phyloP scores from a whole-genome alignment of 1,140 invertebrate genomes.

The Hypothenemus hampei region DNA sequence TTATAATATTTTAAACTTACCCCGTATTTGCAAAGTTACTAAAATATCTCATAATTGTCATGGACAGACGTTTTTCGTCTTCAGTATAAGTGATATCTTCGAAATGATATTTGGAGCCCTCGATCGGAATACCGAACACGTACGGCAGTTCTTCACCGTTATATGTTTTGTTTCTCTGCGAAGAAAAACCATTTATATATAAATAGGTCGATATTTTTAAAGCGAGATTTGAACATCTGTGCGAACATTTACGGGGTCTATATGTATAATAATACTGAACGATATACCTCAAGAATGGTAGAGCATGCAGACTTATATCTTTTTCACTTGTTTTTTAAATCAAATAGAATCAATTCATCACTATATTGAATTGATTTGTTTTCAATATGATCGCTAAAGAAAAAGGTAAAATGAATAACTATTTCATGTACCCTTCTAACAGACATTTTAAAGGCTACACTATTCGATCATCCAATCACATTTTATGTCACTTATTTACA shows the following conservation, averaged over 20 bases:
- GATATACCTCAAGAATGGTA: too few species aligned
- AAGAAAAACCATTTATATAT: slow-evolving; percentile 12
- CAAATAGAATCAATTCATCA: too few species aligned
- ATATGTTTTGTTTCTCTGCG: slow-evolving; percentile 36
- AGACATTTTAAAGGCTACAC: too few species aligned
- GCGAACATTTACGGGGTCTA: too few species aligned
- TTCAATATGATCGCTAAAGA: too few species aligned
- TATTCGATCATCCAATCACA: background rate
- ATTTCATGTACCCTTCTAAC: too few species aligned
- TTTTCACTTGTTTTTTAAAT: too few species aligned
- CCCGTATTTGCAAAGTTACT: slow-evolving; percentile 85
- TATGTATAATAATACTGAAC: too few species aligned
- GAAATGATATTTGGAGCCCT: slow-evolving; percentile 67
- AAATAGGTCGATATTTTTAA: background rate
- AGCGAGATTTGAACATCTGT: background rate
- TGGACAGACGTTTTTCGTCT: slow-evolving; percentile 71
- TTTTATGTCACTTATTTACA: background rate
- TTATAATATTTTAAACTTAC: slow-evolving; percentile 51
- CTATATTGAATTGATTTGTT: too few species aligned
- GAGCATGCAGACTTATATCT: too few species aligned
- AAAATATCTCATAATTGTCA: slow-evolving; percentile 82
- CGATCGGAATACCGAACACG: slow-evolving; percentile 83
- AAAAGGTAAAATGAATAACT: too few species aligned
- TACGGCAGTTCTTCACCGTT: slow-evolving; percentile 86
- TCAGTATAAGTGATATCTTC: slow-evolving; percentile 61